Percentiles rank a stretch among this genome's conserved stretches.
Conservation (phyloP, 2,797 vertebrate genomes). For the Limosa lapponica region DNA sequence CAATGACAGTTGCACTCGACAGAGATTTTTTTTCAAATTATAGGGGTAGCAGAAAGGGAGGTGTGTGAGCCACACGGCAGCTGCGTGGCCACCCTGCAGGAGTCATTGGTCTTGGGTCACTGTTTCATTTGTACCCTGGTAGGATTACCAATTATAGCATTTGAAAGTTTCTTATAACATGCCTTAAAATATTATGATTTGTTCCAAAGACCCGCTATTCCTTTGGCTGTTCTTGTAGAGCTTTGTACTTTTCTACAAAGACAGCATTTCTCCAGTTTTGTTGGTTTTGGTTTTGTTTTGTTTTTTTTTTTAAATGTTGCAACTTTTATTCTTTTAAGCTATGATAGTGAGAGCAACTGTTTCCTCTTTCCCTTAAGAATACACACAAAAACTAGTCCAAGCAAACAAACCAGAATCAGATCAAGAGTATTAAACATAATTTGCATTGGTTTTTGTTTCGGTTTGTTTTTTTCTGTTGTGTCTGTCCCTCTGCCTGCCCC, state of each 20-base stretch:
- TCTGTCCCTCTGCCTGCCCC: neutral
- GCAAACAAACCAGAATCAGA: slow-evolving; percentile 49
- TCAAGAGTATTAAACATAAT: slow-evolving; percentile 29
- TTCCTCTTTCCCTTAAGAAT: slow-evolving; percentile 56
- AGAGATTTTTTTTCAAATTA: slow-evolving; percentile 23
- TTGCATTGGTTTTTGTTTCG: neutral
- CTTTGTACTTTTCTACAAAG: slow-evolving; percentile 69
- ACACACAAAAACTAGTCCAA: neutral
- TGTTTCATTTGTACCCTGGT: slow-evolving; percentile 64
- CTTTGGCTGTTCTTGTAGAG: slow-evolving; percentile 71
- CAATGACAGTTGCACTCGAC: slow-evolving; percentile 64
- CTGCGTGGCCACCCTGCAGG: neutral
- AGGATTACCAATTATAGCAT: slow-evolving; percentile 65
- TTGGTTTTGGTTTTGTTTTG: neutral
- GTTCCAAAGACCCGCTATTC: slow-evolving; percentile 82
- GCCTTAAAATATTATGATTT: slow-evolving; percentile 84
- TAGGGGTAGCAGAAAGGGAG: slow-evolving; percentile 17
- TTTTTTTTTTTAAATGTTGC: slow-evolving; percentile 8
- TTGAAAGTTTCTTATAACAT: slow-evolving; percentile 76
- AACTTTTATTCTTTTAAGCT: slow-evolving; percentile 72
- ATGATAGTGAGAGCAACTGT: slow-evolving; percentile 68
- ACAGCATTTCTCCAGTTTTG: slow-evolving; percentile 49
- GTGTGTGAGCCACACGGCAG: neutral
- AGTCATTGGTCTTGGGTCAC: slow-evolving; percentile 27
- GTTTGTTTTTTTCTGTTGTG: neutral